phyloP scores from a whole-genome alignment of 2,888 invertebrate genomes.

The Pachydiplax longipennis region DNA sequence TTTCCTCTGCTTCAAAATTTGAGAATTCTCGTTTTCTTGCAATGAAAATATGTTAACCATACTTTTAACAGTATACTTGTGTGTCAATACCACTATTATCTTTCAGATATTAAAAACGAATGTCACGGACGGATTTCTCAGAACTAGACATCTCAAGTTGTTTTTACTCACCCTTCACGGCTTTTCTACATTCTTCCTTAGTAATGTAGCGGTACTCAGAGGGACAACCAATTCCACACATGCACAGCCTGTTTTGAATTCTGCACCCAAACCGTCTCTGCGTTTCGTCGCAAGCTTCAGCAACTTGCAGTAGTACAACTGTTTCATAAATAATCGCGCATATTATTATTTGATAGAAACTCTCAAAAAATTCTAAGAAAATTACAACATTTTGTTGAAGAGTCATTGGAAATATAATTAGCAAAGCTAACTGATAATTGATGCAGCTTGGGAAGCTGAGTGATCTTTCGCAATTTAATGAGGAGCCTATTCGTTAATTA shows the following conservation, averaged over 20 bases:
- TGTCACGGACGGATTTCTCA: neutral
- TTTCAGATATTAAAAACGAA: no score
- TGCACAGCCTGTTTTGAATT: conserved; percentile 68
- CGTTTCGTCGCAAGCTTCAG: conserved; percentile 63
- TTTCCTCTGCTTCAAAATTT: no score
- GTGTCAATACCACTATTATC: no score
- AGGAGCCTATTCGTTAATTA: no score
- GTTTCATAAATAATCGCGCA: neutral
- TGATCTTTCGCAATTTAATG: no score
- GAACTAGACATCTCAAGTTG: neutral
- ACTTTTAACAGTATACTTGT: no score
- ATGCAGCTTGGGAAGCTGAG: no score
- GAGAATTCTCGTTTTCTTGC: no score
- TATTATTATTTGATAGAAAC: neutral
- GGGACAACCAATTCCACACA: conserved; percentile 72
- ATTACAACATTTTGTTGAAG: neutral
- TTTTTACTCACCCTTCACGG: conserved; percentile 66
- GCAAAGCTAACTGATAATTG: no score
- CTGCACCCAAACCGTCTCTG: conserved; percentile 71
- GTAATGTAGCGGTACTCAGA: conserved; percentile 70
- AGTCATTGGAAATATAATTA: neutral
- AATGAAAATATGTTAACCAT: no score
- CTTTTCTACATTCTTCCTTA: conserved; percentile 68
- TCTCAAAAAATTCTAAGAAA: neutral
- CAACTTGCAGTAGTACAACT: neutral